Percentiles rank a stretch among this genome's conserved stretches.
phyloP scores from a whole-genome alignment of 2,797 vertebrate genomes.

The Periophthalmus magnuspinnatus region DNA sequence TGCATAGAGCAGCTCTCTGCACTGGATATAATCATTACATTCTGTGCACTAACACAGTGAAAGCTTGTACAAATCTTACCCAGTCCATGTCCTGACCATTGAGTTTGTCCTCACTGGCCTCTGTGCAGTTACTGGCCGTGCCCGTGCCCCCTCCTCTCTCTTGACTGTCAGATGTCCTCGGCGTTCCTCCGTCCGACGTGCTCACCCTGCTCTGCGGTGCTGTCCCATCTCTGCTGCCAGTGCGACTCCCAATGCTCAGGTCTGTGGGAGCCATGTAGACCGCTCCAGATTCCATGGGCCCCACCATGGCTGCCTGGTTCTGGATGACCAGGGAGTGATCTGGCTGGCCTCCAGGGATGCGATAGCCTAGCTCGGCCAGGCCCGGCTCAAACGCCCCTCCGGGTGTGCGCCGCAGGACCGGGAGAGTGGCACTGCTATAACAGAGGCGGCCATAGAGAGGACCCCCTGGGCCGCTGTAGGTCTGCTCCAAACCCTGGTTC shows the following conservation, averaged over 20 bases:
- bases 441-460: constrained; percentile 79
- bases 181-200: constrained; percentile 73
- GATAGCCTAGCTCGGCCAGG: constrained; percentile 73
- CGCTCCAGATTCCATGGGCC: constrained; percentile 75
- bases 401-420: constrained; percentile 73
- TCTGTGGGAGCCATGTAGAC: constrained; percentile 77
- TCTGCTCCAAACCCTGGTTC: constrained; percentile 67
- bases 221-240: constrained; percentile 73
- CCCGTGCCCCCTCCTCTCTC: constrained; percentile 67
- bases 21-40: constrained; percentile 2
- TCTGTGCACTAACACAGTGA: neutral
- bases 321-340: constrained; percentile 83
- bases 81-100: constrained; percentile 67
- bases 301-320: constrained; percentile 78
- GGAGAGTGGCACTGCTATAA: constrained; percentile 83
- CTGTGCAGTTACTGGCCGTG: constrained; percentile 64
- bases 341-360: constrained; percentile 68
- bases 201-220: constrained; percentile 67
- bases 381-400: constrained; percentile 70
- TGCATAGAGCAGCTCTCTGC: neutral
- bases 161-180: constrained; percentile 68
- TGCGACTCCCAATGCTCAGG: constrained; percentile 72
- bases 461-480: constrained; percentile 64
- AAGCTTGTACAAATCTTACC: constrained; percentile 53
- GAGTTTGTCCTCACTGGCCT: constrained; percentile 65